Evolutionary conservation across 1,140 invertebrate genomes (phyloP).

Genomic region (Panagrolaimus sp.): DNA sequence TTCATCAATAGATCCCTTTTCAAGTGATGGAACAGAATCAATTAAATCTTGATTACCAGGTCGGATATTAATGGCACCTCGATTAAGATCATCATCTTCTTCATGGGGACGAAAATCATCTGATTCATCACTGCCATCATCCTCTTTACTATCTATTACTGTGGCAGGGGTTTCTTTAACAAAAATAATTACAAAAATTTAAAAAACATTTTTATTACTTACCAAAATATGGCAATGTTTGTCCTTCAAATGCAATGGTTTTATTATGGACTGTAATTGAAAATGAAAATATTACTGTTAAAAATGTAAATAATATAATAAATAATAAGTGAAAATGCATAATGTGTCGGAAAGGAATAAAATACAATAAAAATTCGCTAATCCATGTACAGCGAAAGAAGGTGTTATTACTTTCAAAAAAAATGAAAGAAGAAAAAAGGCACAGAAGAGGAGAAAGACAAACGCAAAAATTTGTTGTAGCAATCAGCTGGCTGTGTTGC

Average conservation of each 20-base stretch:
- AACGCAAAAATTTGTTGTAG: too few relatives aligned
- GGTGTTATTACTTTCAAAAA: too few relatives aligned
- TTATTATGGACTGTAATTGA: not conserved
- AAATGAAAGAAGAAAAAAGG: too few relatives aligned
- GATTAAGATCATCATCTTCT: conserved; percentile 4
- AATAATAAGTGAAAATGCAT: too few relatives aligned
- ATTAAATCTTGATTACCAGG: not conserved
- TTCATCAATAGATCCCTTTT: not conserved
- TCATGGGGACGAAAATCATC: not conserved
- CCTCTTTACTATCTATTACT: conserved; percentile 5
- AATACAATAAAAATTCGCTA: too few relatives aligned
- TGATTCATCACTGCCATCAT: not conserved
- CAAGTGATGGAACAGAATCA: not conserved
- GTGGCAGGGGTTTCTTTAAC: conserved; percentile 10
- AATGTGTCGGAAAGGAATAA: too few relatives aligned
- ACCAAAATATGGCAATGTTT: conserved; percentile 14
- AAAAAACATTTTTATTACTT: not conserved
- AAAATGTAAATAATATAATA: too few relatives aligned
- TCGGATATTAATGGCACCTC: not conserved
- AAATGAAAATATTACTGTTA: too few relatives aligned
- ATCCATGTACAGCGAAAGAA: too few relatives aligned
- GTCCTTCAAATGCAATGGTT: not conserved
- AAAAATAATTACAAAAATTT: not conserved
- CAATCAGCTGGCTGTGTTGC: too few relatives aligned
- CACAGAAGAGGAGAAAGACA: too few relatives aligned